These are phyloP conservation scores for Myotis findleyi DNA, from an alignment of 2,797 vertebrate genomes.

Conservation along the genomic window DNA sequence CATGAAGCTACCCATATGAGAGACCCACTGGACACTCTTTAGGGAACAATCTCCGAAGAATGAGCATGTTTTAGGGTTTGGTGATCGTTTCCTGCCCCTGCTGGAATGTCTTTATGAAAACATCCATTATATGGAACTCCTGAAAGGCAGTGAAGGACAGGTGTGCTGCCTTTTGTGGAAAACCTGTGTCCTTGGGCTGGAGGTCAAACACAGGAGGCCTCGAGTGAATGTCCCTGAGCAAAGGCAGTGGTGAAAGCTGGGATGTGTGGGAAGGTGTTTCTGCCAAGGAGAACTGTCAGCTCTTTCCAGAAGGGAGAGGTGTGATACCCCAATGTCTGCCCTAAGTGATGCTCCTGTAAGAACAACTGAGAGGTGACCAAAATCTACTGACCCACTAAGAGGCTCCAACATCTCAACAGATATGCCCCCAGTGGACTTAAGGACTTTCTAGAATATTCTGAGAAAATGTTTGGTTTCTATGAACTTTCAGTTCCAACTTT, in stretches of 20 bases:
- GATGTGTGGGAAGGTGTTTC: not conserved
- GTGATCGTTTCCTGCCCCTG: not conserved
- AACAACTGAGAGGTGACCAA: not conserved
- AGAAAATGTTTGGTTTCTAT: not conserved
- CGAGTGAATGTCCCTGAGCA: not conserved
- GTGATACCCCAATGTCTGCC: not conserved
- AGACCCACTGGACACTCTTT: accelerated
- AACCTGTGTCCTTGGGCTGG: not conserved
- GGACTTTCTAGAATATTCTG: constrained; percentile 26
- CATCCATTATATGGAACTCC: not conserved
- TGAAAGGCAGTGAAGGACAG: not conserved
- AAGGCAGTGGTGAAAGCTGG: not conserved
- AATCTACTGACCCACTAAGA: not conserved
- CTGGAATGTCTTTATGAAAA: not conserved
- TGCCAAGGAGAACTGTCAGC: not conserved
- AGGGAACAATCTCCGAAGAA: not conserved
- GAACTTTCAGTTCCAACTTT: not conserved
- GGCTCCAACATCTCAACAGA: not conserved
- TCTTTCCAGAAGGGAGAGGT: not conserved
- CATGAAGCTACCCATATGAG: not conserved
- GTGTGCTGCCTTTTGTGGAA: not conserved
- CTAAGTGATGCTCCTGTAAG: not conserved
- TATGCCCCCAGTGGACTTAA: not conserved
- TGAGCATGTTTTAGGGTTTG: not conserved
- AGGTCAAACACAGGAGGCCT: not conserved